Conservation (phyloP, 2,888 invertebrate genomes). For the Dendrolimus pini region DNA sequence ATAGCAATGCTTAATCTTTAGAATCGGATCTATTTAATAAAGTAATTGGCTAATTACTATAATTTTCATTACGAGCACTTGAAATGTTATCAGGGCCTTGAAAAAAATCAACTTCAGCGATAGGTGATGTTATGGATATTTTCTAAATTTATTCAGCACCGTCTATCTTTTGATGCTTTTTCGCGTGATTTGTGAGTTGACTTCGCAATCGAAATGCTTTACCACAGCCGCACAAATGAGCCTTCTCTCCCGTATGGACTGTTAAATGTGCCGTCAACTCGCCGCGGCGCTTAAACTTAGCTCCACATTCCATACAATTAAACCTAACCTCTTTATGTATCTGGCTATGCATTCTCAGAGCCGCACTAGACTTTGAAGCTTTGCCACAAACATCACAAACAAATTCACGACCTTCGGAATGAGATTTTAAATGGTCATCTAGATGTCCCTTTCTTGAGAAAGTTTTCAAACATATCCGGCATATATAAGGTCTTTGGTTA, state of each 20-base stretch:
- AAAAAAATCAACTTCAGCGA: too few species aligned
- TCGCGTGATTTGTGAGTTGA: constrained; percentile 36
- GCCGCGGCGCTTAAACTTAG: constrained; percentile 68
- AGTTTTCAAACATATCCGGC: constrained; percentile 56
- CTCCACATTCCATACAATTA: constrained; percentile 68
- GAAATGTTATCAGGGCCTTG: too few species aligned
- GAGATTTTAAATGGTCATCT: constrained; percentile 68
- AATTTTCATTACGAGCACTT: too few species aligned
- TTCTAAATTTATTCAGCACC: background rate
- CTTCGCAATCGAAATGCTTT: constrained; percentile 60
- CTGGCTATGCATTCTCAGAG: constrained; percentile 64
- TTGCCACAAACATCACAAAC: constrained; percentile 74
- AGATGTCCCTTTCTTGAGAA: constrained; percentile 68
- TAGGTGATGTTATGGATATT: too few species aligned
- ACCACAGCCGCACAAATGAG: constrained; percentile 71
- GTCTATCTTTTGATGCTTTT: constrained; percentile 20
- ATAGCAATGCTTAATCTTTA: too few species aligned
- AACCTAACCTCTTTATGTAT: constrained; percentile 50
- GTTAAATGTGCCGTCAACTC: constrained; percentile 72
- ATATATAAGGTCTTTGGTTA: constrained; percentile 59
- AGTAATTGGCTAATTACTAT: too few species aligned
- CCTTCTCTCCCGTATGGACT: constrained; percentile 74
- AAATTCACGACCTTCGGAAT: constrained; percentile 55
- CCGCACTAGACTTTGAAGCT: constrained; percentile 67
- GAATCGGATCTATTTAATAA: too few species aligned